phyloP scores from a whole-genome alignment of 2,113 vertebrate genomes.

The Hippopotamus amphibius region DNA sequence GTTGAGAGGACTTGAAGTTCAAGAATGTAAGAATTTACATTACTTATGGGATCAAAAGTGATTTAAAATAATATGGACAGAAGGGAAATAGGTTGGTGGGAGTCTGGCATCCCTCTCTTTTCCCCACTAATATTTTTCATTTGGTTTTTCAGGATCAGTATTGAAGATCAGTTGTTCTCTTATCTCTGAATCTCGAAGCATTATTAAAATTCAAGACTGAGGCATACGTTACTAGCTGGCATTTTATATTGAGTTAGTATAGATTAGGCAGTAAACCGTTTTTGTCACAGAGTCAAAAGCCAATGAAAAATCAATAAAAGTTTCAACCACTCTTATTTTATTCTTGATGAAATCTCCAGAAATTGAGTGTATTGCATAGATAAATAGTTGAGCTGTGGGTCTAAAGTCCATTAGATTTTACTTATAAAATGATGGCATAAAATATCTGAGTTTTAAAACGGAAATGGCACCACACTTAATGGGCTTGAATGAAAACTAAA shows the following conservation, averaged over 20 bases:
- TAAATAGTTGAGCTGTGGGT: not conserved
- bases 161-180: conserved; percentile 10
- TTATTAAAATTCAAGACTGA: conserved; percentile 64
- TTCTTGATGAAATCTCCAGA: conserved; percentile 60
- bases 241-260: conserved; percentile 66
- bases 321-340: conserved; percentile 45
- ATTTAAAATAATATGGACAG: not conserved
- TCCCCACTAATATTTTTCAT: not conserved
- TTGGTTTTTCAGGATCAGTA: not conserved
- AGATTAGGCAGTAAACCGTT: conserved; percentile 64
- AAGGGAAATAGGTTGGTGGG: not conserved
- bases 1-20: not conserved
- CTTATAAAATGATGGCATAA: not conserved
- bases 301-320: conserved; percentile 75
- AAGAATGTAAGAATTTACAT: not conserved
- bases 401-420: not conserved
- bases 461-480: not conserved
- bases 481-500: not conserved
- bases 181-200: not conserved
- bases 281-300: conserved; percentile 69
- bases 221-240: conserved; percentile 6
- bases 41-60: not conserved
- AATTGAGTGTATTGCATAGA: conserved; percentile 12
- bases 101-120: not conserved
- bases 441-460: not conserved